phyloP scores from a whole-genome alignment of 2,113 vertebrate species.

The Romanogobio albipinnatus region DNA sequence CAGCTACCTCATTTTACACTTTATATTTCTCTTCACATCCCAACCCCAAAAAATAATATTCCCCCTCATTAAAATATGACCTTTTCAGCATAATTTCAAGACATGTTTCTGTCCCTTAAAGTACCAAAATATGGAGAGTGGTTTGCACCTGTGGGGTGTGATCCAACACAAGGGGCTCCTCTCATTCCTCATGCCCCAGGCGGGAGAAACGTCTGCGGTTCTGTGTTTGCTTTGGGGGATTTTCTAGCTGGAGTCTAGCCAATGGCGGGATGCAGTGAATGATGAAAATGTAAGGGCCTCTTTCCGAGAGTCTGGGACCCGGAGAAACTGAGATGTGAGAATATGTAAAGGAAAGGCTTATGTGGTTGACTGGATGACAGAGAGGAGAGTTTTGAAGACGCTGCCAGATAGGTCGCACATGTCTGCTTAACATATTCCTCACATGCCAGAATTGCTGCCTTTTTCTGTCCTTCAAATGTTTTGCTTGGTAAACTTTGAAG shows the following conservation, averaged over 20 bases:
- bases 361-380: background rate
- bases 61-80: background rate
- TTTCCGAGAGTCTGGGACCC: slow-evolving; percentile 17
- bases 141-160: slow-evolving; percentile 19
- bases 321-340: slow-evolving; percentile 17
- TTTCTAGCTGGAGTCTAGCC: slow-evolving; percentile 61
- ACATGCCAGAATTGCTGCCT: background rate
- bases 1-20: background rate
- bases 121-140: background rate
- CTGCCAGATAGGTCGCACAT: background rate
- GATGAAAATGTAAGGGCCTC: slow-evolving; percentile 63
- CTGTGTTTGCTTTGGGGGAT: slow-evolving; percentile 61
- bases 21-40: background rate
- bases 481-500: background rate
- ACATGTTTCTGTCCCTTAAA: background rate
- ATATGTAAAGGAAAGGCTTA: slow-evolving; percentile 6
- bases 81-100: background rate
- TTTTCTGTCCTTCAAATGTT: background rate
- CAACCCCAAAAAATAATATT: background rate
- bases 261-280: slow-evolving; percentile 66
- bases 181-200: slow-evolving; percentile 44
- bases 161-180: slow-evolving; percentile 57
- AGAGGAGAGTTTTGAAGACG: background rate
- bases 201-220: slow-evolving; percentile 58
- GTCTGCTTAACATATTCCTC: slow-evolving; percentile 6